Conservation (phyloP, 2,113 vertebrate species). For the Colaptes auratus region DNA sequence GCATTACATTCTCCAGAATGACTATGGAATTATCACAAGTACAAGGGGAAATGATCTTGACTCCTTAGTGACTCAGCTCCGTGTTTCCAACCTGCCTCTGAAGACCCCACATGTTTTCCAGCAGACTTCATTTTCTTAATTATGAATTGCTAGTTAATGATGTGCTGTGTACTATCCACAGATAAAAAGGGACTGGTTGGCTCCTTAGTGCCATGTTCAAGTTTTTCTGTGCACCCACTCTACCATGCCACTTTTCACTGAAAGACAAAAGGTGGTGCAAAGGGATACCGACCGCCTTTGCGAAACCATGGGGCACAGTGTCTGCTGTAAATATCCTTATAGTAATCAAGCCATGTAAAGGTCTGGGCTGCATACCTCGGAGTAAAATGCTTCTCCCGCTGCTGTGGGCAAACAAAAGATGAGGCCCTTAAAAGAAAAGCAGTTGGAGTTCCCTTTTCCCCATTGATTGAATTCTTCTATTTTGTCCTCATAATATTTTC, state of each 20-base stretch:
- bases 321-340: background rate
- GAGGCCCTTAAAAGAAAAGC: background rate
- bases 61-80: constrained; percentile 18
- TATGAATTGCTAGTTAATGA: background rate
- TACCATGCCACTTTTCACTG: background rate
- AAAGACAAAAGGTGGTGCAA: background rate
- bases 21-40: background rate
- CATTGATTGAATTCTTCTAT: constrained; percentile 1
- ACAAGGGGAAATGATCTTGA: background rate
- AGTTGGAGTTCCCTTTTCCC: background rate
- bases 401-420: background rate
- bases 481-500: constrained; percentile 19
- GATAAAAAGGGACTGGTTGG: background rate
- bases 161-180: background rate
- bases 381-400: background rate
- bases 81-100: background rate
- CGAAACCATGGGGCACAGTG: background rate
- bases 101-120: background rate
- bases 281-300: background rate
- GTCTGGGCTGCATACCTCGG: background rate
- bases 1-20: background rate
- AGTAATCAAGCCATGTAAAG: background rate
- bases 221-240: background rate
- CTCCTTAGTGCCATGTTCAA: background rate
- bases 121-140: background rate